phyloP scores from a whole-genome alignment of 1,140 invertebrate species.

The Forficula auricularia region DNA sequence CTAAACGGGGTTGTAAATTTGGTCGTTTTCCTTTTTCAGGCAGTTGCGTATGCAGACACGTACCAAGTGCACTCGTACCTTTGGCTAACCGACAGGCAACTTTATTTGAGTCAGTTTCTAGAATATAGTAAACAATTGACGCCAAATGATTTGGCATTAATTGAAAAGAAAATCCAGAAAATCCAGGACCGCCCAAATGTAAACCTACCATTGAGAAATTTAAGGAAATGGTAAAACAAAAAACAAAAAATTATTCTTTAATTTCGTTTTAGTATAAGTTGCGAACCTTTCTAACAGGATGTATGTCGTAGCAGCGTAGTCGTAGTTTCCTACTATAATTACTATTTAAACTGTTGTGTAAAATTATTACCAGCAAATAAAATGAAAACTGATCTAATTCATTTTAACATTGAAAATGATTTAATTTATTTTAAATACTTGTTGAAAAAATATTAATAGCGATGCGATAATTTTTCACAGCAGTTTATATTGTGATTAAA shows the following conservation, averaged over 20 bases:
- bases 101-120: conserved; percentile 44
- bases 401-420: not conserved
- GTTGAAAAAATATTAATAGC: too few species aligned
- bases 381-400: not conserved
- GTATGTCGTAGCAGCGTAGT: not conserved
- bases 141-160: conserved; percentile 32
- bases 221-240: conserved; percentile 33
- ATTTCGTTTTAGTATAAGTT: not conserved
- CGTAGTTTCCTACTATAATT: not conserved
- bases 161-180: conserved; percentile 33
- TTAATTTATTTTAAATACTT: too few species aligned
- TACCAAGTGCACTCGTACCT: conserved; percentile 33
- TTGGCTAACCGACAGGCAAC: conserved; percentile 42
- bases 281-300: not conserved
- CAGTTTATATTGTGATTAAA: too few species aligned
- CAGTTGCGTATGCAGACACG: conserved; percentile 11
- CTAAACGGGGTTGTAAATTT: not conserved
- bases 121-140: conserved; percentile 41
- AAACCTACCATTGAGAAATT: conserved; percentile 38
- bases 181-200: conserved; percentile 25
- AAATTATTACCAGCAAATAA: not conserved
- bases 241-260: too few species aligned
- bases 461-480: too few species aligned
- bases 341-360: not conserved
- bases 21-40: conserved; percentile 12